These are phyloP conservation scores for Smutsia temminckii DNA, from an alignment of 2,797 vertebrate species.

Conservation along the genomic window DNA sequence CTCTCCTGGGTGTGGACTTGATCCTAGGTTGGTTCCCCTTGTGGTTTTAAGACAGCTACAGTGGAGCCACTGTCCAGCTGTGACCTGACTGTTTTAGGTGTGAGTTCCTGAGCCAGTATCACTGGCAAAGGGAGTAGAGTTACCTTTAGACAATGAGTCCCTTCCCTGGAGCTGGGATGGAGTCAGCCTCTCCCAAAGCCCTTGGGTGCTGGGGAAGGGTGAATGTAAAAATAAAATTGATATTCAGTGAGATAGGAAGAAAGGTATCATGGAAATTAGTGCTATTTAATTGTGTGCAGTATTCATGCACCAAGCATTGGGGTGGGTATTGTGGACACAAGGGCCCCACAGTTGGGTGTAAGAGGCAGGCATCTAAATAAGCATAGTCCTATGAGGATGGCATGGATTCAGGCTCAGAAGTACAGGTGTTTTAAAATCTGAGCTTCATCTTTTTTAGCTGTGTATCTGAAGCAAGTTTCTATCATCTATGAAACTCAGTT, in stretches of 20 bases:
- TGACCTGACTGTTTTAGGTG: neutral
- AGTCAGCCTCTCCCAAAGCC: neutral
- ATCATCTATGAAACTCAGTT: neutral
- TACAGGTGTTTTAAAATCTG: neutral
- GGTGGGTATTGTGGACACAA: neutral
- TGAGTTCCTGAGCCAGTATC: neutral
- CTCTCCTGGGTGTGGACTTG: neutral
- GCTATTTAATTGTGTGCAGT: neutral
- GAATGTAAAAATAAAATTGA: neutral
- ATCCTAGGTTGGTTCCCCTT: neutral
- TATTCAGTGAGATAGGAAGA: neutral
- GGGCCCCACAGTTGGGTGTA: neutral
- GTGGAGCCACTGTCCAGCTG: neutral
- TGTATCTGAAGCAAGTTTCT: neutral
- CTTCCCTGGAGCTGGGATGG: neutral
- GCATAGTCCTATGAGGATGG: no score
- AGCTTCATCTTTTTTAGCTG: neutral
- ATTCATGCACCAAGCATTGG: neutral
- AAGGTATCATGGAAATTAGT: neutral
- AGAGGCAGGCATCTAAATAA: neutral
- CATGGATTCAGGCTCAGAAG: neutral
- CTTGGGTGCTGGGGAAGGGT: neutral
- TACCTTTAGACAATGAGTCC: neutral
- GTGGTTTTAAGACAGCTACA: neutral
- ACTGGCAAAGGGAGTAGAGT: neutral